A percentile compares a stretch with the other conserved stretches of the same genome.
Conservation (phyloP, 2,113 vertebrate genomes). For the Oplegnathus fasciatus region DNA sequence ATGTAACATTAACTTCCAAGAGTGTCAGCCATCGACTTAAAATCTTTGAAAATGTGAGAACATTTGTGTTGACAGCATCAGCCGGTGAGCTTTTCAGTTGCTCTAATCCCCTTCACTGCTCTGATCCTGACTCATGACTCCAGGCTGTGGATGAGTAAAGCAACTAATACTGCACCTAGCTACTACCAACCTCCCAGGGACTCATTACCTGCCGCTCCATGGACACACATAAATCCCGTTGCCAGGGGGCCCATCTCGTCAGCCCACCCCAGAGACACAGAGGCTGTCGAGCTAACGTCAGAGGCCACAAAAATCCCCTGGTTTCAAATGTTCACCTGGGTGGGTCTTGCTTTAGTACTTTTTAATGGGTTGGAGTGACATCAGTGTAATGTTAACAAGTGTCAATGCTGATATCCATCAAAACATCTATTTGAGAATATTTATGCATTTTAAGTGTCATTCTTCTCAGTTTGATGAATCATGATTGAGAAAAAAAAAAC, state of each 20-base stretch:
- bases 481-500: background rate
- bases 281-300: slow-evolving; percentile 11
- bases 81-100: background rate
- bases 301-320: slow-evolving; percentile 18
- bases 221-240: slow-evolving; percentile 61
- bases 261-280: slow-evolving; percentile 59
- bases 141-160: slow-evolving; percentile 50
- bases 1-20: background rate
- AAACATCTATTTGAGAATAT: slow-evolving; percentile 17
- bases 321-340: slow-evolving; percentile 39
- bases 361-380: background rate
- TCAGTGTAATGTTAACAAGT: background rate
- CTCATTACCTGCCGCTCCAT: slow-evolving; percentile 74
- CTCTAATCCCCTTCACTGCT: slow-evolving; percentile 32
- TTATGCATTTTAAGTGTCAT: background rate
- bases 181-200: slow-evolving; percentile 66
- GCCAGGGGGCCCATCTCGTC: slow-evolving; percentile 60
- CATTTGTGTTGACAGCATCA: slow-evolving; percentile 10
- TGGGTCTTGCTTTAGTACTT: background rate
- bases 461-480: slow-evolving; percentile 9
- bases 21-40: slow-evolving; percentile 12
- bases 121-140: slow-evolving; percentile 48
- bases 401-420: background rate
- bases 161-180: slow-evolving; percentile 45
- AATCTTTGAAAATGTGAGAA: slow-evolving; percentile 4